These are phyloP conservation scores for Oenanthe melanoleuca DNA, from an alignment of 2,113 vertebrate genomes.

Conservation along the genomic window DNA sequence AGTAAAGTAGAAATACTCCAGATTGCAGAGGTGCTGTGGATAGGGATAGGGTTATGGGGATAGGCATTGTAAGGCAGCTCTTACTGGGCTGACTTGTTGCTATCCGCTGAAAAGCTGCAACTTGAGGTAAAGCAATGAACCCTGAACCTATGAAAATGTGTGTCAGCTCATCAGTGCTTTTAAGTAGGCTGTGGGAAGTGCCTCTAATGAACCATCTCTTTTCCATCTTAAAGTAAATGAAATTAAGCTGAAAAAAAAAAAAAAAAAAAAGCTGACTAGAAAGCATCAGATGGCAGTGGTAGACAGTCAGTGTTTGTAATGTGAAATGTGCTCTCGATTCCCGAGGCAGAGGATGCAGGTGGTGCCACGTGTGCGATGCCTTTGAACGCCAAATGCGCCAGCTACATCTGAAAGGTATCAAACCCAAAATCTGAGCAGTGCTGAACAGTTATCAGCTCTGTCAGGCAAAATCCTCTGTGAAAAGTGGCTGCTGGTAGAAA, in stretches of 20 bases:
- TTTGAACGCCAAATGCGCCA: not conserved
- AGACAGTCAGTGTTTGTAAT: not conserved
- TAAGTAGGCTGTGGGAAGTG: not conserved
- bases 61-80: not conserved
- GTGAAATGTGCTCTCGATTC: not conserved
- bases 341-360: not conserved
- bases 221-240: not conserved
- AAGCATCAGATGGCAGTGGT: not conserved
- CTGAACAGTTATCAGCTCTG: not conserved
- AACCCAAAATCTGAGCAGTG: not conserved
- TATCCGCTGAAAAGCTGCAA: not conserved
- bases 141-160: not conserved
- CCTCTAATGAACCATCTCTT: not conserved
- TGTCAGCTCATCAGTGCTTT: not conserved
- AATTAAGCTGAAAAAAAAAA: not conserved
- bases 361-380: not conserved
- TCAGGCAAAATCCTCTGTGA: slow-evolving; percentile 2
- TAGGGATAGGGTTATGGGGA: not conserved
- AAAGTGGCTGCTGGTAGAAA: slow-evolving; percentile 4
- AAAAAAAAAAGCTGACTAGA: not conserved
- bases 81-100: not conserved
- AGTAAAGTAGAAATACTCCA: not conserved
- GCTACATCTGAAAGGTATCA: slow-evolving; percentile 36
- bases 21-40: not conserved
- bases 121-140: not conserved